phyloP scores from a whole-genome alignment of 2,113 vertebrate species.

The Melanerpes formicivorus region DNA sequence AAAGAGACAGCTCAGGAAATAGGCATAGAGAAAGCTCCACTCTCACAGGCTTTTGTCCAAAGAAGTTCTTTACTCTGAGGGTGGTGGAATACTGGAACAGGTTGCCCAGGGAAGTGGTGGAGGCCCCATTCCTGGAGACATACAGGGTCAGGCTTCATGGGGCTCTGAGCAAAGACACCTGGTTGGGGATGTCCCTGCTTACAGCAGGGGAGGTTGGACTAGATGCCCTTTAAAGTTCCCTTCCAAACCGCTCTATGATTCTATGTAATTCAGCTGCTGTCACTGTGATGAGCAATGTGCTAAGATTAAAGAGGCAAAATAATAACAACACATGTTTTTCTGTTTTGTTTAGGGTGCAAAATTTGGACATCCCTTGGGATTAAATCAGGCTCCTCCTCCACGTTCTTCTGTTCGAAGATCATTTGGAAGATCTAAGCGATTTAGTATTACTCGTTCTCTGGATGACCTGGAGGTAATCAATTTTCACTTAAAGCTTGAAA shows the following conservation, averaged over 20 bases:
- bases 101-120: no score
- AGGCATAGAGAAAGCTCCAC: background rate
- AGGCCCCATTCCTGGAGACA: no score
- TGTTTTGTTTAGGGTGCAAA: constrained; percentile 78
- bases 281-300: background rate
- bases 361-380: constrained; percentile 81
- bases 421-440: constrained; percentile 88
- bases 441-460: constrained; percentile 91
- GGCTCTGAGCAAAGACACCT: no score
- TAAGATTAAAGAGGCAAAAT: background rate
- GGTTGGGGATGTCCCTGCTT: no score
- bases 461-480: constrained; percentile 91
- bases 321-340: background rate
- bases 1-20: background rate
- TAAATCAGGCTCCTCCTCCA: constrained; percentile 77
- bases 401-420: constrained; percentile 86
- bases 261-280: background rate
- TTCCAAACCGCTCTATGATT: no score
- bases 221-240: no score
- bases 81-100: no score
- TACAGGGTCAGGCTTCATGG: no score
- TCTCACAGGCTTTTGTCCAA: background rate
- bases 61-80: no score
- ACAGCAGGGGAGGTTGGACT: no score
- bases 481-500: background rate